Conservation (phyloP, 2,113 vertebrate species). For the Saimiri boliviensis region DNA sequence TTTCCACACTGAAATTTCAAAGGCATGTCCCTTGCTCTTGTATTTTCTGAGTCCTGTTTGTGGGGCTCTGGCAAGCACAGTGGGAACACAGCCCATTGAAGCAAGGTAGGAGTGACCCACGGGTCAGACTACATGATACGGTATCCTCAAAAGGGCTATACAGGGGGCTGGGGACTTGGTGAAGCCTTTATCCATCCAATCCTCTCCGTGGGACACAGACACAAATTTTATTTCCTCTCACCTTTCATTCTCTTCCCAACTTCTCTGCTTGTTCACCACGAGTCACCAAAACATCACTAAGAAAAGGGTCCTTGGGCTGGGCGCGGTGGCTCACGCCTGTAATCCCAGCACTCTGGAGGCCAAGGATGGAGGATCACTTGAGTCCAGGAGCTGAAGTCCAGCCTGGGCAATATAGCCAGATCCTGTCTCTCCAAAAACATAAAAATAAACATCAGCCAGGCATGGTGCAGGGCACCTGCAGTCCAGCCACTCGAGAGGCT, state of each 20-base stretch:
- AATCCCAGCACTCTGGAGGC: too few relatives aligned
- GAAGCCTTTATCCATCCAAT: neutral
- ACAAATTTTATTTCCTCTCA: slow-evolving; percentile 9
- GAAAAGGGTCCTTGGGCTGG: neutral
- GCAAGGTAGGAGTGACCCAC: neutral
- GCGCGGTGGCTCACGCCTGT: too few relatives aligned
- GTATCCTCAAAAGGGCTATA: neutral
- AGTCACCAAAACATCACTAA: neutral
- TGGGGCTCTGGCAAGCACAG: slow-evolving; percentile 38
- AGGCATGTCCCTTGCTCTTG: slow-evolving; percentile 50
- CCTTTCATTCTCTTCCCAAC: neutral
- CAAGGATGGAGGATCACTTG: too few relatives aligned
- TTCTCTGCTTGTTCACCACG: neutral
- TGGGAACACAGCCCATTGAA: slow-evolving; percentile 45
- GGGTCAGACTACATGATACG: slow-evolving; percentile 22
- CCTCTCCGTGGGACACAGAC: neutral
- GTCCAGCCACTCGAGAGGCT: too few relatives aligned
- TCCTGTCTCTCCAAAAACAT: too few relatives aligned
- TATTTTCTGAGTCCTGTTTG: slow-evolving; percentile 69
- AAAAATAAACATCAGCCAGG: too few relatives aligned
- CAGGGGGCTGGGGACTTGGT: neutral
- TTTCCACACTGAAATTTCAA: slow-evolving; percentile 64
- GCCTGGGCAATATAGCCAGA: too few relatives aligned
- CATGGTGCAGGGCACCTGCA: too few relatives aligned
- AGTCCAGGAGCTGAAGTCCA: too few relatives aligned